Percentiles rank a stretch among this genome's conserved stretches.
Evolutionary conservation across 2,888 invertebrate species (phyloP).

Genomic region (Lepidochrysops patricia): DNA sequence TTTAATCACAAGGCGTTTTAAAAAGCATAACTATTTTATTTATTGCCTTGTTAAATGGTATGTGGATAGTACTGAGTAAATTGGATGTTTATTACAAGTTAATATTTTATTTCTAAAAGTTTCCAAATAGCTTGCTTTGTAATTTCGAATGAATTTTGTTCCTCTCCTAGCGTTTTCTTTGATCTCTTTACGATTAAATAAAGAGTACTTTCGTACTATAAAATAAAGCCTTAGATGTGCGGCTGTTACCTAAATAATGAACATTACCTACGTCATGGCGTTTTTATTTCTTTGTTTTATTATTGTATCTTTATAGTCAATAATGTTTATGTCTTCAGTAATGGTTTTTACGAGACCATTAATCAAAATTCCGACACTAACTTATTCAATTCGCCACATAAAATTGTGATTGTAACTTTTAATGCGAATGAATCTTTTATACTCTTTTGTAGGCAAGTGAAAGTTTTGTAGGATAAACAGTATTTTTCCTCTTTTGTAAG

Average conservation of each 20-base stretch:
- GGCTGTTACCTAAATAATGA: not conserved
- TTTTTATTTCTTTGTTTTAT: conserved; percentile 8
- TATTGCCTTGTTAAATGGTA: too few relatives aligned
- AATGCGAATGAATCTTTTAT: not conserved
- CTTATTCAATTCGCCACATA: conserved; percentile 12
- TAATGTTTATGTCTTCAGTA: not conserved
- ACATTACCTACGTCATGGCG: not conserved
- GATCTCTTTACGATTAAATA: not conserved
- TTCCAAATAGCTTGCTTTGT: too few relatives aligned
- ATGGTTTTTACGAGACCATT: conserved; percentile 11
- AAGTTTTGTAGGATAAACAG: too few relatives aligned
- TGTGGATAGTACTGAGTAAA: too few relatives aligned
- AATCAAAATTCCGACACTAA: conserved; percentile 15
- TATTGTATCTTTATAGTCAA: conserved; percentile 8
- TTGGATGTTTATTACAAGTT: too few relatives aligned
- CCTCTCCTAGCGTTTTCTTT: too few relatives aligned
- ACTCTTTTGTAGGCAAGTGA: conserved; percentile 5
- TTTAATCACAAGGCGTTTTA: too few relatives aligned
- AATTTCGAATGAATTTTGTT: too few relatives aligned
- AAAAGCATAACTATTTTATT: too few relatives aligned
- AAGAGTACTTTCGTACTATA: not conserved
- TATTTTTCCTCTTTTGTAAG: too few relatives aligned
- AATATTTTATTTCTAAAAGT: too few relatives aligned
- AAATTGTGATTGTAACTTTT: conserved; percentile 1
- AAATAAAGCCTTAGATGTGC: not conserved